Conservation (phyloP, 2,797 vertebrate species). For the Pygocentrus nattereri region DNA sequence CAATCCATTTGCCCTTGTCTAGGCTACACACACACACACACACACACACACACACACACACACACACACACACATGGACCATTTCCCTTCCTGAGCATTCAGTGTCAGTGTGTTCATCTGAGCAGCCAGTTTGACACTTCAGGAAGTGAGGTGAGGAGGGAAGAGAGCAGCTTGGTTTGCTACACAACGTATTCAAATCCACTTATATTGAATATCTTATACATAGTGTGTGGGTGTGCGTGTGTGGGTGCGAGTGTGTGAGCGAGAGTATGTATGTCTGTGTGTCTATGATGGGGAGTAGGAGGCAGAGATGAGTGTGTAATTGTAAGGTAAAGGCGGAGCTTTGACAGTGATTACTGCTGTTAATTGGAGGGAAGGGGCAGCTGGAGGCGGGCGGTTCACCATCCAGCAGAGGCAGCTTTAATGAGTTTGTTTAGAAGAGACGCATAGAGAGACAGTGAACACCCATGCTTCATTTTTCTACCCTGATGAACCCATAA, state of each 20-base stretch:
- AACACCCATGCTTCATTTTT: slow-evolving; percentile 29
- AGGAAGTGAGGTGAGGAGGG: neutral
- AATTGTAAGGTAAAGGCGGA: slow-evolving; percentile 59
- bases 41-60: slow-evolving; percentile 30
- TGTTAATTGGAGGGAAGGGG: slow-evolving; percentile 61
- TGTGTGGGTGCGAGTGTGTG: neutral
- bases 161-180: neutral
- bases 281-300: slow-evolving; percentile 36
- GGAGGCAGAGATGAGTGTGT: slow-evolving; percentile 55
- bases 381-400: slow-evolving; percentile 52
- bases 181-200: slow-evolving; percentile 19
- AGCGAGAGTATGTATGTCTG: slow-evolving; percentile 33
- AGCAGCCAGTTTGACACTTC: neutral
- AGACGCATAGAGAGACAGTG: slow-evolving; percentile 54
- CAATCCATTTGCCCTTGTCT: slow-evolving; percentile 28
- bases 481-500: slow-evolving; percentile 25
- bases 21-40: slow-evolving; percentile 25
- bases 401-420: slow-evolving; percentile 48
- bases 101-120: neutral
- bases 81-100: neutral
- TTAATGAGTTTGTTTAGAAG: slow-evolving; percentile 63
- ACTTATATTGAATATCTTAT: slow-evolving; percentile 5
- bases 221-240: neutral
- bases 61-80: slow-evolving; percentile 28
- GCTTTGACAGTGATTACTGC: slow-evolving; percentile 61